These are phyloP conservation scores for Propithecus deckenii DNA, from an alignment of 2,797 vertebrate genomes.

Conservation along the genomic window DNA sequence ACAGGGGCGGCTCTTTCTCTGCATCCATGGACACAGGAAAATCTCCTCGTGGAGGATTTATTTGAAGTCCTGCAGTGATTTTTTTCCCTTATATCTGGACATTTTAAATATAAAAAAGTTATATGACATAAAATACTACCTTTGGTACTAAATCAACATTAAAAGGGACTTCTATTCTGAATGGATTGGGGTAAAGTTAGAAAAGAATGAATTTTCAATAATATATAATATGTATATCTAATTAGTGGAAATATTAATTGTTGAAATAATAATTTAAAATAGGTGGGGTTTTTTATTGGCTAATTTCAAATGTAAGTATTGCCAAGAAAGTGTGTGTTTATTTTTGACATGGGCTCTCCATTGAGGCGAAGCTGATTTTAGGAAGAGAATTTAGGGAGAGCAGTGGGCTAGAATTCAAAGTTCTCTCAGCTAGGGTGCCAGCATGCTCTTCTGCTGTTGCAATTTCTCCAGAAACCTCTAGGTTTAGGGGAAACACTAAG, in stretches of 20 bases:
- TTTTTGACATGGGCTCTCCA: not conserved
- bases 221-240: not conserved
- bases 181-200: not conserved
- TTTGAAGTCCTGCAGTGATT: slow-evolving; percentile 69
- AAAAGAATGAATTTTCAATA: not conserved
- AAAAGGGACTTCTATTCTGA: not conserved
- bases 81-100: not conserved
- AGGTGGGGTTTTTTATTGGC: not conserved
- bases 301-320: not conserved
- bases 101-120: slow-evolving; percentile 35
- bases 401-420: not conserved
- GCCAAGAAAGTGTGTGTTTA: not conserved
- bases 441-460: accelerated
- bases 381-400: not conserved
- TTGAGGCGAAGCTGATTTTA: not conserved
- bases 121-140: not conserved
- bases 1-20: slow-evolving; percentile 61
- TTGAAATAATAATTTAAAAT: not conserved
- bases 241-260: not conserved
- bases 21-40: slow-evolving; percentile 53
- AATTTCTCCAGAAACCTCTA: not conserved
- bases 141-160: not conserved
- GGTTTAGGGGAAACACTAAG: not conserved
- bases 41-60: slow-evolving; percentile 64
- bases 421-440: accelerated